Conservation (phyloP, 1,140 invertebrate genomes). For the Zaprionus inermis region DNA sequence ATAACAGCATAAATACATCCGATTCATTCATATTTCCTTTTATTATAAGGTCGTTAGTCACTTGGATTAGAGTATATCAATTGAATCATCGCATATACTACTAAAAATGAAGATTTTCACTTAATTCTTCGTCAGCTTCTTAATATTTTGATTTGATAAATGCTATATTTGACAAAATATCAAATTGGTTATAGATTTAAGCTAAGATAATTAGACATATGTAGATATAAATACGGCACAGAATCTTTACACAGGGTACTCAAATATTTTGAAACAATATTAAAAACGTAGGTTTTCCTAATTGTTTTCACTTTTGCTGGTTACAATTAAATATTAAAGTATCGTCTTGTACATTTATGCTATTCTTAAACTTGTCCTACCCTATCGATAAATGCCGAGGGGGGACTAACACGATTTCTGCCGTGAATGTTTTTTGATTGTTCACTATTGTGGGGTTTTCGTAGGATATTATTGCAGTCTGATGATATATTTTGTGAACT, state of each 20-base stretch:
- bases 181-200: conserved; percentile 1
- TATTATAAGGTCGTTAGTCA: not conserved
- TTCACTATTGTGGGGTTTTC: conserved; percentile 22
- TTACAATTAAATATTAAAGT: not conserved
- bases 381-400: conserved; percentile 66
- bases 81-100: not conserved
- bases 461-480: conserved; percentile 12
- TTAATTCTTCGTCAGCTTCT: not conserved
- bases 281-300: not conserved
- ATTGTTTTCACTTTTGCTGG: conserved; percentile 1
- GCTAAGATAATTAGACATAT: conserved; percentile 1
- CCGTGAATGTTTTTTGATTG: conserved; percentile 55
- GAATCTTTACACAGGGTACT: not conserved
- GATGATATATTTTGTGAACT: conserved; percentile 27
- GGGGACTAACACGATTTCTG: conserved; percentile 68
- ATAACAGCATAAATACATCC: not conserved
- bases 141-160: conserved; percentile 5
- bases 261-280: not conserved
- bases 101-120: not conserved
- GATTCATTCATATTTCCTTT: not conserved
- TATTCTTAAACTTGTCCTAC: conserved; percentile 38
- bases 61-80: not conserved
- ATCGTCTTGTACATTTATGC: not conserved
- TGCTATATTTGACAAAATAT: not conserved
- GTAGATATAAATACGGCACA: not conserved